Evolutionary conservation across 2,888 invertebrate species (phyloP).

Genomic region (Kryphioiulus occultus): DNA sequence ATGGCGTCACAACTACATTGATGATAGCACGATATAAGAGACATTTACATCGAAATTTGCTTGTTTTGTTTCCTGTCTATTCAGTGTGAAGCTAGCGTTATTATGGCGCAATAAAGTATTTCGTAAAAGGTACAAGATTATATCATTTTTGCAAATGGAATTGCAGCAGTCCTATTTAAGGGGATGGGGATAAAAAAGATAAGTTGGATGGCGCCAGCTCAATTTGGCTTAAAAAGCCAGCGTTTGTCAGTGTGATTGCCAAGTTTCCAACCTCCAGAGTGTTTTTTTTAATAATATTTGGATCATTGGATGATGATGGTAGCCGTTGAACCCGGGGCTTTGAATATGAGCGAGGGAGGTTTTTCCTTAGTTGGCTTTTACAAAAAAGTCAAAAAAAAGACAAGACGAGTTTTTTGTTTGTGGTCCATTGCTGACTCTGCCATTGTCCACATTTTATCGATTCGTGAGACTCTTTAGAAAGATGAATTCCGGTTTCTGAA

Average conservation of each 20-base stretch:
- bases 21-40: too few relatives aligned
- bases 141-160: neutral
- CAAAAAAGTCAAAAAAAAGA: neutral
- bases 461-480: neutral
- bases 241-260: constrained; percentile 5
- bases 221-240: neutral
- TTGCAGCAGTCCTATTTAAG: neutral
- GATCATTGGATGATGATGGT: neutral
- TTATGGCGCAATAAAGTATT: neutral
- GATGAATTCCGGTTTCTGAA: constrained; percentile 5
- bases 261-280: neutral
- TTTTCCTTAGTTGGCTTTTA: neutral
- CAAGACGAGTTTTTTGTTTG: neutral
- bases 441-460: neutral
- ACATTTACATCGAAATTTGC: too few relatives aligned
- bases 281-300: neutral
- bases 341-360: neutral
- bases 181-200: neutral
- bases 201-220: neutral
- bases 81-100: neutral
- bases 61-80: neutral
- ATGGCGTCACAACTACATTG: too few relatives aligned
- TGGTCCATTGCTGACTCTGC: neutral
- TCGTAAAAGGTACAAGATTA: neutral
- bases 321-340: neutral